Percentiles rank a stretch among this genome's conserved stretches.
Evolutionary conservation across 2,888 invertebrate species (phyloP).

Genomic region (Cylindroiulus punctatus): DNA sequence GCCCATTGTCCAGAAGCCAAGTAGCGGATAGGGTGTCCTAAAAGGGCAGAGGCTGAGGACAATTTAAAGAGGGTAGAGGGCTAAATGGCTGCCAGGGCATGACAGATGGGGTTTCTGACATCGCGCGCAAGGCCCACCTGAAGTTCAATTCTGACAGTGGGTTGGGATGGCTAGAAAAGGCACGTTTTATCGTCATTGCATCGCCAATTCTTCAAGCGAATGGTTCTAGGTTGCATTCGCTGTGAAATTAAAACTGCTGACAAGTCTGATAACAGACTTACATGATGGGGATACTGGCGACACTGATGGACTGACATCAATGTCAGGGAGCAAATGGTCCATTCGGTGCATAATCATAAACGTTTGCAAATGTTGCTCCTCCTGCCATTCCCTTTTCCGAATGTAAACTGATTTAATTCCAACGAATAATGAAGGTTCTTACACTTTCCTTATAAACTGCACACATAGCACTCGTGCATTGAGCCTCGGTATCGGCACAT

Average conservation of each 20-base stretch:
- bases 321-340: no score
- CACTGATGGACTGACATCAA: background rate
- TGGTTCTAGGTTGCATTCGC: background rate
- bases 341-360: no score
- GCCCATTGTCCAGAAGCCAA: slow-evolving; percentile 9
- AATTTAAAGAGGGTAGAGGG: slow-evolving; percentile 30
- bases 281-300: background rate
- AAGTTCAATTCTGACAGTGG: background rate
- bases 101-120: slow-evolving; percentile 47
- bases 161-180: background rate
- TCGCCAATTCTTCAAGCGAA: background rate
- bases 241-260: background rate
- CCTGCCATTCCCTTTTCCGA: no score
- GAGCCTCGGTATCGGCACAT: no score
- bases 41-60: slow-evolving; percentile 31
- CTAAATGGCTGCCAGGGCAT: slow-evolving; percentile 34
- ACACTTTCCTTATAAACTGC: no score
- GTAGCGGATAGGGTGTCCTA: slow-evolving; percentile 46
- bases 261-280: background rate
- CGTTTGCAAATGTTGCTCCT: no score
- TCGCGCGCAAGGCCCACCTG: background rate
- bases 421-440: no score
- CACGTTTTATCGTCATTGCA: background rate
- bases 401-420: no score
- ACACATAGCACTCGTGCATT: no score